These are phyloP conservation scores for Lophius piscatorius DNA, from an alignment of 2,113 vertebrate species.

Conservation along the genomic window DNA sequence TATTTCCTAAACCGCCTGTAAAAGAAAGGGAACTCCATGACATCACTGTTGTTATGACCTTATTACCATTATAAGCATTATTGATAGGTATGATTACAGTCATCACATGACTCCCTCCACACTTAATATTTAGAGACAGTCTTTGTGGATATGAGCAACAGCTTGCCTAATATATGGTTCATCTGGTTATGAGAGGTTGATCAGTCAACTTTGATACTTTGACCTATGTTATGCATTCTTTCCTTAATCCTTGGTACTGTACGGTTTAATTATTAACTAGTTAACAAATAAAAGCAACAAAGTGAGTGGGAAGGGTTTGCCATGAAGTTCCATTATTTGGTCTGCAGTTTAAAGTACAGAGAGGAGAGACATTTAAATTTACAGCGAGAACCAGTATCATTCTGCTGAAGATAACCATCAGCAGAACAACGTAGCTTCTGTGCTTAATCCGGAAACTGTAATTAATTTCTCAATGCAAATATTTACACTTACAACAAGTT, in stretches of 20 bases:
- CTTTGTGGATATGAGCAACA: background rate
- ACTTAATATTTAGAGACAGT: background rate
- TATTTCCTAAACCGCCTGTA: background rate
- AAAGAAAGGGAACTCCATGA: background rate
- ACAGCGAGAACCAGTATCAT: background rate
- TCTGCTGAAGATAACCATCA: slow-evolving; percentile 1
- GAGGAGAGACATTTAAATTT: background rate
- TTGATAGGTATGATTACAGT: too few species aligned
- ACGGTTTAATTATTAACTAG: slow-evolving; percentile 36
- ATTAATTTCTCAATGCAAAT: too few species aligned
- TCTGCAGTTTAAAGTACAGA: slow-evolving; percentile 30
- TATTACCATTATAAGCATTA: too few species aligned
- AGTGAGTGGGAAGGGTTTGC: background rate
- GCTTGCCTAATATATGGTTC: too few species aligned
- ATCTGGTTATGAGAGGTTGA: too few species aligned
- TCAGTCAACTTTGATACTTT: slow-evolving; percentile 9
- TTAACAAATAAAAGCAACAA: background rate
- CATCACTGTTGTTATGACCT: slow-evolving; percentile 2
- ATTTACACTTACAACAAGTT: too few species aligned
- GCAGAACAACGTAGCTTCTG: background rate
- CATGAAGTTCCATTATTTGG: too few species aligned
- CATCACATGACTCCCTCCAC: too few species aligned
- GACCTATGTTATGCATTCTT: background rate
- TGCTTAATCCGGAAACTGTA: too few species aligned
- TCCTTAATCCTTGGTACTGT: background rate